Evolutionary conservation across 2,888 invertebrate species (phyloP).

Genomic region (Pterostichus niger): DNA sequence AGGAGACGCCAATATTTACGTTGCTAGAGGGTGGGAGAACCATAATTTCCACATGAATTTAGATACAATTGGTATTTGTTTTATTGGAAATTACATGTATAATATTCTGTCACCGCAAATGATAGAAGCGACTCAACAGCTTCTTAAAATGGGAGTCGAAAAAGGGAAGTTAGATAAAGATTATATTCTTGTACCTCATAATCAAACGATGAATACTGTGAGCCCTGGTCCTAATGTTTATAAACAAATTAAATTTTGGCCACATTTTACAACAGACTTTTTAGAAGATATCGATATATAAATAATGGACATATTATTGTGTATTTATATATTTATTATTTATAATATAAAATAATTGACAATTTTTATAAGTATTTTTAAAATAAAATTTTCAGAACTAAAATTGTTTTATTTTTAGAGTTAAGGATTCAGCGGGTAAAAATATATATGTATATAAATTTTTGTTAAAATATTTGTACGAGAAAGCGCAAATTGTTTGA

Average conservation of each 20-base stretch:
- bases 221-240: constrained; percentile 79
- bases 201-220: constrained; percentile 77
- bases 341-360: no score
- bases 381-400: no score
- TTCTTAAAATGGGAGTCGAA: constrained; percentile 77
- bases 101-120: constrained; percentile 76
- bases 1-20: constrained; percentile 79
- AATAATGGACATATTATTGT: no score
- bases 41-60: constrained; percentile 78
- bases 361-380: no score
- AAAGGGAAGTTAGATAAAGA: constrained; percentile 75
- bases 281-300: constrained; percentile 38
- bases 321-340: no score
- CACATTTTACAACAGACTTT: constrained; percentile 74
- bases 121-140: constrained; percentile 76
- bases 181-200: constrained; percentile 79
- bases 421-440: no score
- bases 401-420: no score
- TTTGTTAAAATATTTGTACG: no score
- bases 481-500: no score
- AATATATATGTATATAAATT: no score
- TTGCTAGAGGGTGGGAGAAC: constrained; percentile 79
- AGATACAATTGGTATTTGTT: constrained; percentile 77
- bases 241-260: constrained; percentile 77
- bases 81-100: constrained; percentile 78